Percentiles rank a stretch among this genome's conserved stretches.
Conservation (phyloP, 2,888 invertebrate genomes). For the Andrena trimmerana region DNA sequence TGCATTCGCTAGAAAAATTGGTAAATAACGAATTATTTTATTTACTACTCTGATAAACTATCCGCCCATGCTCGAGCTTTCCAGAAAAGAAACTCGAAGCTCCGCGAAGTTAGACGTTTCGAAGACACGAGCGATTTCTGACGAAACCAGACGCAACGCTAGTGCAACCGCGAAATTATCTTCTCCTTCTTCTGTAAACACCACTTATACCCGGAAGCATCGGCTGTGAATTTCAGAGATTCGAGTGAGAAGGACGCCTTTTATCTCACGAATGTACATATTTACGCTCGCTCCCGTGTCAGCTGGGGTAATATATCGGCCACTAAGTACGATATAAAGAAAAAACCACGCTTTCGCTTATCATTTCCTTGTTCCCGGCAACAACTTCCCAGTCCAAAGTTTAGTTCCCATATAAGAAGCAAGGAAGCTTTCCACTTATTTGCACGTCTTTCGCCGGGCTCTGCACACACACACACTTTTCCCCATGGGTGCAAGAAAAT, state of each 20-base stretch:
- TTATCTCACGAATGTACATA: not conserved
- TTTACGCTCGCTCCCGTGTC: not conserved
- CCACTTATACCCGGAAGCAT: constrained; percentile 1
- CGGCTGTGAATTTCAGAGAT: not conserved
- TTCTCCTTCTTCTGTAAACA: not conserved
- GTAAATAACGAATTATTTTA: not conserved
- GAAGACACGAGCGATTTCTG: not conserved
- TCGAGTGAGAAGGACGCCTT: not conserved
- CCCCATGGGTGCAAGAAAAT: constrained; percentile 36
- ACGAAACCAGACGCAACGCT: not conserved
- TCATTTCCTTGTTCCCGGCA: no score
- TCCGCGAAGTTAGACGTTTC: not conserved
- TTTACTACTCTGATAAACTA: not conserved
- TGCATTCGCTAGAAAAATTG: not conserved
- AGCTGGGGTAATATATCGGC: not conserved
- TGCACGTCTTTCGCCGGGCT: not conserved
- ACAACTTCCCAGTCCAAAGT: not conserved
- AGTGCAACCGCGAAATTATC: constrained; percentile 2
- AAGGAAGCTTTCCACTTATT: not conserved
- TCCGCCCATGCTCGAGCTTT: not conserved
- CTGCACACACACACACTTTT: not conserved
- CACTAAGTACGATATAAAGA: no score
- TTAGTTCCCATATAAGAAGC: not conserved
- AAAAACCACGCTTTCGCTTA: no score
- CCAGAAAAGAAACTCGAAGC: not conserved